These are phyloP conservation scores for Noctua pronuba DNA, from an alignment of 2,888 invertebrate species.

Conservation along the genomic window DNA sequence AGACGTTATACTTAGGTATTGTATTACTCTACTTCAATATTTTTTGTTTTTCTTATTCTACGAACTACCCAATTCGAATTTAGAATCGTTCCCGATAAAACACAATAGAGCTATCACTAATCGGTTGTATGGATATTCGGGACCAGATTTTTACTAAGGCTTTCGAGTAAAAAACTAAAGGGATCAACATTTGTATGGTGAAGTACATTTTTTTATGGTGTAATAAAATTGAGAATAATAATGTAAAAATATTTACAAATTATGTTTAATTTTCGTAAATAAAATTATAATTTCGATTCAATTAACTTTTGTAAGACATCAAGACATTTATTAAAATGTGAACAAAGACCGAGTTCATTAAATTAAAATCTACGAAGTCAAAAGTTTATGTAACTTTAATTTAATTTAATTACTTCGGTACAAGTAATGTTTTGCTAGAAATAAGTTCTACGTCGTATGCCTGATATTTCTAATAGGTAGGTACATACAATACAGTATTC, in stretches of 20 bases:
- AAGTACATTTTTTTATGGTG: too few species aligned
- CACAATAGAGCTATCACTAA: neutral
- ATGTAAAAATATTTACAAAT: neutral
- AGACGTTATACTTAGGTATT: neutral
- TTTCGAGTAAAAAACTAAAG: neutral
- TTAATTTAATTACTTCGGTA: slow-evolving; percentile 29
- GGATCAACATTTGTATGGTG: too few species aligned
- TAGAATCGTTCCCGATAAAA: neutral
- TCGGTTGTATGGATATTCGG: too few species aligned
- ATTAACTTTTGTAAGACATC: slow-evolving; percentile 26
- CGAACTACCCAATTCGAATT: neutral
- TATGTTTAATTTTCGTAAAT: neutral
- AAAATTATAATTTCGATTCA: slow-evolving; percentile 24
- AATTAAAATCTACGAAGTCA: slow-evolving; percentile 35
- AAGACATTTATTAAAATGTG: slow-evolving; percentile 42
- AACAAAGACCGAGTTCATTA: slow-evolving; percentile 30
- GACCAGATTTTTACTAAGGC: neutral
- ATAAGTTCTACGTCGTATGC: neutral
- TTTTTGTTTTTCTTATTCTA: neutral
- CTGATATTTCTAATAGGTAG: neutral
- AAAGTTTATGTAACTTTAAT: slow-evolving; percentile 44
- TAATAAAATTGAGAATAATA: neutral
- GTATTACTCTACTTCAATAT: neutral
- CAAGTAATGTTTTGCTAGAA: slow-evolving; percentile 3
- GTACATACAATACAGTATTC: neutral